Evolutionary conservation across 2,113 vertebrate species (phyloP).

Genomic region (Anolis carolinensis): DNA sequence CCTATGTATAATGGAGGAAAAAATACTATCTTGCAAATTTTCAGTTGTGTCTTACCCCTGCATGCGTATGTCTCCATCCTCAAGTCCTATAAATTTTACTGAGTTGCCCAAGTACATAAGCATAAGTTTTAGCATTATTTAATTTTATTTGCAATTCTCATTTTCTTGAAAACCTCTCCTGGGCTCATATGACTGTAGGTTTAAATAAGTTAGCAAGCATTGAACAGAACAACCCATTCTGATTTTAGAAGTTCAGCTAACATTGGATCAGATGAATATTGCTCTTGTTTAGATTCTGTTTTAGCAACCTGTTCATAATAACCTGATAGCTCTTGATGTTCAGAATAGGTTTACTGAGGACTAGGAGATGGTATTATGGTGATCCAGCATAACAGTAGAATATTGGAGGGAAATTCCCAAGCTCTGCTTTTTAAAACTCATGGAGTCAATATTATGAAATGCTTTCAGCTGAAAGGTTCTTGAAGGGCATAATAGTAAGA

Average conservation of each 20-base stretch:
- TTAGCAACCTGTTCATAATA: background rate
- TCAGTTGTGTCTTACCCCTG: background rate
- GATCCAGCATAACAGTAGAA: background rate
- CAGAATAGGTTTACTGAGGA: background rate
- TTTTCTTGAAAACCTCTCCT: background rate
- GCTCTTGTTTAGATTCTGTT: background rate
- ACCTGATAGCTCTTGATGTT: background rate
- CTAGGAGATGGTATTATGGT: background rate
- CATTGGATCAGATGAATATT: background rate
- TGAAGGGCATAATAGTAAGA: too few species aligned
- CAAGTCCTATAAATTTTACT: background rate
- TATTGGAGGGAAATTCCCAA: too few species aligned
- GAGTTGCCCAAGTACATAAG: background rate
- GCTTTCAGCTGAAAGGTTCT: background rate
- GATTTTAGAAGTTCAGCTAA: background rate
- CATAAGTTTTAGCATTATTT: background rate
- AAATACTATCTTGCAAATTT: too few species aligned
- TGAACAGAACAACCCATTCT: background rate
- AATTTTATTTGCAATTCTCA: too few species aligned
- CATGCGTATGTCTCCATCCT: background rate
- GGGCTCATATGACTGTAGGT: background rate
- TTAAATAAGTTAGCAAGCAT: background rate
- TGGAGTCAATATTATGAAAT: background rate
- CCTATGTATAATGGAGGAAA: background rate
- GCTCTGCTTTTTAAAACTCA: too few species aligned